phyloP scores from a whole-genome alignment of 2,113 vertebrate genomes.

The Cnemophilus loriae region DNA sequence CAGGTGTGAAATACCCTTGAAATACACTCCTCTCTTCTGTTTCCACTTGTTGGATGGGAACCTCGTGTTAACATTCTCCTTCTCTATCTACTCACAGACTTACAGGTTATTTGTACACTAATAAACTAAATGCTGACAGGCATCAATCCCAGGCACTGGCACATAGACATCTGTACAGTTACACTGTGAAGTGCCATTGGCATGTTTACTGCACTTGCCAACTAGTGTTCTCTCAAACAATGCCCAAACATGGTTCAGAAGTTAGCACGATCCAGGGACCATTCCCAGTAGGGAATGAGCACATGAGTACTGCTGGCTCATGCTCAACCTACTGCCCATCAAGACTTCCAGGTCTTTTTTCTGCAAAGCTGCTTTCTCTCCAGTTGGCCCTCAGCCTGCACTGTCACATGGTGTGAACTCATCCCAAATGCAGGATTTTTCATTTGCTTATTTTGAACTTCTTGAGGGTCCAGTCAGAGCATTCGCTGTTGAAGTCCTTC shows the following conservation, averaged over 20 bases:
- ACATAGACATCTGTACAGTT: neutral
- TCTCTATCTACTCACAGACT: neutral
- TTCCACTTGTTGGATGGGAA: neutral
- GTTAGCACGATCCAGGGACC: neutral
- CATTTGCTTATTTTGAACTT: neutral
- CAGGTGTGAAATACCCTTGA: neutral
- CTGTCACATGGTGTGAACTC: neutral
- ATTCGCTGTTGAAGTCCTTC: neutral
- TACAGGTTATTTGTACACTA: neutral
- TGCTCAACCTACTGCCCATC: neutral
- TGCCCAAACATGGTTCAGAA: constrained; percentile 2
- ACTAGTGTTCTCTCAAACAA: neutral
- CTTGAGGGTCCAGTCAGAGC: neutral
- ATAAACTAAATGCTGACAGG: neutral
- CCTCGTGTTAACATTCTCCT: neutral
- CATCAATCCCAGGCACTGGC: neutral
- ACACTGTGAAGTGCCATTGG: neutral
- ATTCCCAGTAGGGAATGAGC: neutral
- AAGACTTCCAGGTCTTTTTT: neutral
- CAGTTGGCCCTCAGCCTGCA: neutral
- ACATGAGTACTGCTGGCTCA: neutral
- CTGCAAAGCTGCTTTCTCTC: neutral
- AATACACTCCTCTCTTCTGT: neutral
- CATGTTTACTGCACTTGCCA: neutral
- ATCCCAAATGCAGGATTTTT: neutral